phyloP scores from a whole-genome alignment of 2,797 vertebrate species.

The Bradypus variegatus region DNA sequence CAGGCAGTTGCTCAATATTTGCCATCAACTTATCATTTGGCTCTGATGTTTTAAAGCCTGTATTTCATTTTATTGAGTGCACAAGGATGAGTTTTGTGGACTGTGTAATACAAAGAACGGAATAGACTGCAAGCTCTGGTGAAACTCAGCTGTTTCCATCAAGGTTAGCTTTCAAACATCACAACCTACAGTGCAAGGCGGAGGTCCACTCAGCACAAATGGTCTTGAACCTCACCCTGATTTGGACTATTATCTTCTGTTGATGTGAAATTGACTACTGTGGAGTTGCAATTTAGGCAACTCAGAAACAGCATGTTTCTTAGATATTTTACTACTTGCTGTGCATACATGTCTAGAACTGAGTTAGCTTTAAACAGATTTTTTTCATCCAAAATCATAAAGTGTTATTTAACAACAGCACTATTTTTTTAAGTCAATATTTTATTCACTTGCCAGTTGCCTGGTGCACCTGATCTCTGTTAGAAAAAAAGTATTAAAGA shows the following conservation, averaged over 20 bases:
- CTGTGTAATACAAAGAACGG: background rate
- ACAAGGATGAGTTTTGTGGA: background rate
- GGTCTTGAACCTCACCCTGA: constrained; percentile 26
- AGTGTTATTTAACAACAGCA: constrained; percentile 15
- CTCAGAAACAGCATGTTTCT: constrained; percentile 25
- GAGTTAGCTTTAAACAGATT: constrained; percentile 24
- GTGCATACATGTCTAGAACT: background rate
- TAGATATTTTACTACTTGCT: constrained; percentile 18
- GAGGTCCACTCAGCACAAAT: background rate
- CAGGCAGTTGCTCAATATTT: background rate
- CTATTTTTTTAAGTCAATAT: background rate
- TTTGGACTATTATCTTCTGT: constrained; percentile 37
- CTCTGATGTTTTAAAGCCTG: background rate
- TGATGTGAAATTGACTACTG: constrained; percentile 41
- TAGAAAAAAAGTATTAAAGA: background rate
- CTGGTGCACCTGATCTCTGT: background rate
- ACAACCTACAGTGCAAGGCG: background rate
- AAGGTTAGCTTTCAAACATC: constrained; percentile 13
- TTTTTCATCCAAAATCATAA: constrained; percentile 7
- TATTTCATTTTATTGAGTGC: background rate
- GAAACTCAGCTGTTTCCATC: background rate
- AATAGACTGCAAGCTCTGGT: background rate
- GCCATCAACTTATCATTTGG: background rate
- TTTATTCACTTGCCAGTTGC: background rate
- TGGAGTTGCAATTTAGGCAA: constrained; percentile 9